Base-by-base conservation (phyloP, 2,888 invertebrate genomes). In the Hirtodrosophila alboralis region DNA sequence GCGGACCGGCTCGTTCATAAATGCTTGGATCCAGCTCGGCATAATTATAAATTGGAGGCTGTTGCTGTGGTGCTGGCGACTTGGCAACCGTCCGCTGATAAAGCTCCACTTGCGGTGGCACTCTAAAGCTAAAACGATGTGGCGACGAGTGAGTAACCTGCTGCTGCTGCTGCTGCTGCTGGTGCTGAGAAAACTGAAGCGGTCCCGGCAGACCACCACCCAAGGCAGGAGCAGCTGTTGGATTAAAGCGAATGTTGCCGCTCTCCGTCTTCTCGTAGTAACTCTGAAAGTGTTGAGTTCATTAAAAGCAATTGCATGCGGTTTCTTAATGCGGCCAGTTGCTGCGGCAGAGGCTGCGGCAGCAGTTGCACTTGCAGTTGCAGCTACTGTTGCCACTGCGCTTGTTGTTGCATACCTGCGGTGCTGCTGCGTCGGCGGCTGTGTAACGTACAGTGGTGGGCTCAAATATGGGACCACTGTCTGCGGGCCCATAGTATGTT, bases 371-470 rank as follows among this genome's bases (percentile, higher is more conserved):
- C 31, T 30, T 45, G n/a, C 9, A 9, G 21, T 3, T 10, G 27
- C 26, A 37, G 28, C 9, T 30, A 41, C 12, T 48, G 38, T 12
- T 26, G 49, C 12, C 31, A 27, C 4, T 49, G 44, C 13, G n/a
- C n/a, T n/a, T 41, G 21, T 7, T 18, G 36, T 30, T 45, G 37
- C 68, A 66, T 72, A 88, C 87, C 78, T 88, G 87, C 6, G 77
- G 84, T 18, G 68, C 66, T 6, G 87, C 78, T 6, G 87, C 78
- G 9, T 85, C 88, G 30, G 88, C 85, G 34, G 81, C 63, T n/a
- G 85, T 74, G 49, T 89, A 89, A 7, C 79, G 84, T 10, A 81
- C 60, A 3, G 89, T 73, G 3, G 88, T 80, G 18, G 86, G 77
- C 48, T 68, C 81, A 44, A 83, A 86, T 28, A 79, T 49, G 26